Percentiles rank a stretch among this genome's conserved stretches.
phyloP scores from a whole-genome alignment of 2,888 invertebrate species.

The Eudasyphora cyanicolor region DNA sequence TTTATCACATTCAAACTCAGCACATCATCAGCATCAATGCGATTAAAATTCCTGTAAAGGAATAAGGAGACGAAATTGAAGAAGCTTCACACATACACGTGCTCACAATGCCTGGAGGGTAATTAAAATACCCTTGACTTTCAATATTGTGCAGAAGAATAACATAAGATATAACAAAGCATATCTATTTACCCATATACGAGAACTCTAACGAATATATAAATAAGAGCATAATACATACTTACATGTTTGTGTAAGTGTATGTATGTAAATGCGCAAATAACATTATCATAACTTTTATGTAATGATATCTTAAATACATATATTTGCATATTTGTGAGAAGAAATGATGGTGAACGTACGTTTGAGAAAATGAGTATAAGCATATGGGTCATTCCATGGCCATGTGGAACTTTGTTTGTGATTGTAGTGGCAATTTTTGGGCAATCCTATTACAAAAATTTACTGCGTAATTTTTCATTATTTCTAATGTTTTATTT shows the following conservation, averaged over 20 bases:
- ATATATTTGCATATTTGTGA: neutral
- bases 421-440: too few relatives aligned
- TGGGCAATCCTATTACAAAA: too few relatives aligned
- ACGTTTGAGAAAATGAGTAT: neutral
- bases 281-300: conserved; percentile 33
- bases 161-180: too few relatives aligned
- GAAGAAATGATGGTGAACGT: neutral
- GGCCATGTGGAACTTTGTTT: too few relatives aligned
- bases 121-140: conserved; percentile 33
- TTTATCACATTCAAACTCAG: neutral
- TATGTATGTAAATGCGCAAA: too few relatives aligned
- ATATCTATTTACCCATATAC: too few relatives aligned
- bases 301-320: conserved; percentile 33
- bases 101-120: conserved; percentile 27
- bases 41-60: neutral
- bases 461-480: too few relatives aligned
- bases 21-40: neutral
- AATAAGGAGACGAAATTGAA: neutral
- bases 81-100: too few relatives aligned
- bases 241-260: neutral
- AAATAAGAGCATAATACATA: neutral
- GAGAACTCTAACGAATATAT: neutral
- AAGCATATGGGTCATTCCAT: neutral
- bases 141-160: neutral
- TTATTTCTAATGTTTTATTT: too few relatives aligned